Conservation (phyloP, 2,888 invertebrate genomes). For the Melinopterus prodromus region DNA sequence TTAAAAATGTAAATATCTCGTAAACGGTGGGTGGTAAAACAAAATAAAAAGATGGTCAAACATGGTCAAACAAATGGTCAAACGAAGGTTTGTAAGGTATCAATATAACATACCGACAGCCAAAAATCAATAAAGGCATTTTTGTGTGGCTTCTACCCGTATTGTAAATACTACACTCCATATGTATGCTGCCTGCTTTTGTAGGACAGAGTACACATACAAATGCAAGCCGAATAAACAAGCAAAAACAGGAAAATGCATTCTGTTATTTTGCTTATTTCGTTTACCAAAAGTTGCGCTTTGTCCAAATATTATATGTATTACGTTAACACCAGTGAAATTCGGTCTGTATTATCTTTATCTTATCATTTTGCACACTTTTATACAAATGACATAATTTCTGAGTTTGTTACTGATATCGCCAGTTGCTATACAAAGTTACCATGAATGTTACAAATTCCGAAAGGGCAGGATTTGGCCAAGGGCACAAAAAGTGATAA, state of each 20-base stretch:
- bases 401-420: neutral
- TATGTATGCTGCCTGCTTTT: neutral
- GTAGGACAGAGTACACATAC: neutral
- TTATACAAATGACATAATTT: neutral
- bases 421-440: neutral
- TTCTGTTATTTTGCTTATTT: neutral
- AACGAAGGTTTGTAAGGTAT: too few species aligned
- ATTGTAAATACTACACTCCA: neutral
- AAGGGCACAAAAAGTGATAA: neutral
- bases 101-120: too few species aligned
- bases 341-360: neutral
- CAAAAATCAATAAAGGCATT: neutral
- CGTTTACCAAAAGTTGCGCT: neutral
- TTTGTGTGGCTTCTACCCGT: neutral
- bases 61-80: too few species aligned
- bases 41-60: too few species aligned
- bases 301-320: too few species aligned
- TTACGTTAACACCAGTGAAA: neutral
- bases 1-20: too few species aligned
- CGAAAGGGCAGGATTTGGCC: neutral
- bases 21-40: too few species aligned
- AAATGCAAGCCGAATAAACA: neutral
- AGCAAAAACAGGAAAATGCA: conserved; percentile 4
- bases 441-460: neutral
- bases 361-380: neutral